Evolutionary conservation across 2,888 invertebrate genomes (phyloP).

Genomic region (Marasmarcha lunaedactyla): DNA sequence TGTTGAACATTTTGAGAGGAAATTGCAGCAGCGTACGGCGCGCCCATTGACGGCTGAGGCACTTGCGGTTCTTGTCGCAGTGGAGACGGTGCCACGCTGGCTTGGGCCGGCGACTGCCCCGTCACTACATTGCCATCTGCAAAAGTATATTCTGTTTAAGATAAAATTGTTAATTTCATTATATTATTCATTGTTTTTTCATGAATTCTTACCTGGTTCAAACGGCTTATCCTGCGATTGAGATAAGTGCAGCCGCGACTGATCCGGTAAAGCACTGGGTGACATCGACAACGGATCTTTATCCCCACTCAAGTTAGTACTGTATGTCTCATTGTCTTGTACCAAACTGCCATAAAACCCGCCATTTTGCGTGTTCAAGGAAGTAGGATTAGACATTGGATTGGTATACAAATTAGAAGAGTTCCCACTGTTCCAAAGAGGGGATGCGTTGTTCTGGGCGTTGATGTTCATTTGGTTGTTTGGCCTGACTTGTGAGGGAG

Average conservation of each 20-base stretch:
- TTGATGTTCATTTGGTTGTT: constrained; percentile 54
- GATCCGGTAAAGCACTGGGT: constrained; percentile 44
- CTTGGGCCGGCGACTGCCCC: constrained; percentile 73
- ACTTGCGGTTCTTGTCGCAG: constrained; percentile 62
- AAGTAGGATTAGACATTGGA: constrained; percentile 40
- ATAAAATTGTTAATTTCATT: background rate
- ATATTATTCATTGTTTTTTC: too few species aligned
- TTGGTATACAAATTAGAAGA: constrained; percentile 48
- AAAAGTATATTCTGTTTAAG: constrained; percentile 11
- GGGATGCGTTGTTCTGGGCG: constrained; percentile 58
- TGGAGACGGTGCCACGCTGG: constrained; percentile 71
- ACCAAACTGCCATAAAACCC: constrained; percentile 56
- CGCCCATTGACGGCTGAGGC: constrained; percentile 61
- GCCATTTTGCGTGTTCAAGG: constrained; percentile 56
- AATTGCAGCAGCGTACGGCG: constrained; percentile 39
- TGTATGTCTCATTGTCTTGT: constrained; percentile 49
- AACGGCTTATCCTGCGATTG: constrained; percentile 50
- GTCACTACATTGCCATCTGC: constrained; percentile 55
- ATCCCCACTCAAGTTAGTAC: constrained; percentile 46
- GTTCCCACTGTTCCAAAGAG: constrained; percentile 55
- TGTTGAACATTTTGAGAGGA: constrained; percentile 23
- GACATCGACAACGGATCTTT: constrained; percentile 63
- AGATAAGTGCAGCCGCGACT: constrained; percentile 34
- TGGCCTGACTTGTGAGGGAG: constrained; percentile 65
- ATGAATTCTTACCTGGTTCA: constrained; percentile 45